These are phyloP conservation scores for Melitaea athalia DNA, from an alignment of 2,888 invertebrate species.

Conservation along the genomic window DNA sequence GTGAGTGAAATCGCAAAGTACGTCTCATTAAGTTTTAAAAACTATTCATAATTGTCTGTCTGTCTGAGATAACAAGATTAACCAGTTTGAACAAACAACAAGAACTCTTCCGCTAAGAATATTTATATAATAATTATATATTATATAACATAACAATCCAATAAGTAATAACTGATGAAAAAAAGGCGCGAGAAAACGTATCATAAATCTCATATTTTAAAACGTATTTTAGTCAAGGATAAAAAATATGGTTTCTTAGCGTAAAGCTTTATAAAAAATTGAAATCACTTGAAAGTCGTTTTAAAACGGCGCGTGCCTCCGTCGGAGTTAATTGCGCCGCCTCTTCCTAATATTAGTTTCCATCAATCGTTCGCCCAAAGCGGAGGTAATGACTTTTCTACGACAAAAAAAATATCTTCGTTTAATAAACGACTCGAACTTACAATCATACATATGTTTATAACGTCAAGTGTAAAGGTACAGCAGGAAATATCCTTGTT, in stretches of 20 bases:
- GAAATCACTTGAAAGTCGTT: constrained; percentile 24
- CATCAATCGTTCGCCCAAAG: constrained; percentile 29
- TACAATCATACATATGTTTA: background rate
- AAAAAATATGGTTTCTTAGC: constrained; percentile 6
- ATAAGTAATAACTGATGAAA: background rate
- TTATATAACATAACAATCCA: too few species aligned
- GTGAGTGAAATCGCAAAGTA: too few species aligned
- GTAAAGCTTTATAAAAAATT: constrained; percentile 14
- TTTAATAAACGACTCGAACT: background rate
- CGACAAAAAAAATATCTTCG: background rate
- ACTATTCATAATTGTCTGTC: too few species aligned
- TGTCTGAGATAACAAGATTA: too few species aligned
- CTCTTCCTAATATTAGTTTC: constrained; percentile 27
- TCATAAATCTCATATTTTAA: background rate
- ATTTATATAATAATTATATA: too few species aligned
- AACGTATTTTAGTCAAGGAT: constrained; percentile 1
- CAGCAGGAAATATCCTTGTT: too few species aligned
- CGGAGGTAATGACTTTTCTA: background rate
- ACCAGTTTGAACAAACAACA: too few species aligned
- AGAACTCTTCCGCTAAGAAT: too few species aligned
- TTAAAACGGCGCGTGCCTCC: constrained; percentile 25
- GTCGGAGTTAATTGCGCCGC: constrained; percentile 25
- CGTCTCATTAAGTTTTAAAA: too few species aligned
- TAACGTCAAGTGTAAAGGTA: background rate
- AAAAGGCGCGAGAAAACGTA: background rate